Evolutionary conservation across 2,113 vertebrate species (phyloP).

Genomic region (Otus sunia): DNA sequence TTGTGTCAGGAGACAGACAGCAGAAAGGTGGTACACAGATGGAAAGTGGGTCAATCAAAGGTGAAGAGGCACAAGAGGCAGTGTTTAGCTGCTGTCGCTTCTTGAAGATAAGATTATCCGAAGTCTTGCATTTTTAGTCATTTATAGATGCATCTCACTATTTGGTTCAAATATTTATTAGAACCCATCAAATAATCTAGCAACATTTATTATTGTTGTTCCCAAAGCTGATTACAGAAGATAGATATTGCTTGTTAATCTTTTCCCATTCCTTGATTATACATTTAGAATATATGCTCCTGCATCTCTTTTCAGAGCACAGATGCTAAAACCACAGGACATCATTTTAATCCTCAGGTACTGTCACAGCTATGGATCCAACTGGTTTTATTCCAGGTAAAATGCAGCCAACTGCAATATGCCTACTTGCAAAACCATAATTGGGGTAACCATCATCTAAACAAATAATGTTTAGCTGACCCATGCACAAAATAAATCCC

Average conservation of each 20-base stretch:
- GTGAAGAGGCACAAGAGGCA: neutral
- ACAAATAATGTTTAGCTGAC: neutral
- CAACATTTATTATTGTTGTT: neutral
- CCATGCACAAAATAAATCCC: neutral
- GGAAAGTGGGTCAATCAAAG: neutral
- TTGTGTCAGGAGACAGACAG: neutral
- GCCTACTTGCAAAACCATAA: neutral
- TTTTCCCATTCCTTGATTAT: slow-evolving; percentile 51
- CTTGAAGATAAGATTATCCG: neutral
- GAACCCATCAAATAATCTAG: neutral
- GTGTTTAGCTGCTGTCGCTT: neutral
- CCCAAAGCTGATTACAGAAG: slow-evolving; percentile 42
- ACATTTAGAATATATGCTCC: neutral
- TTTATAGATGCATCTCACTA: neutral
- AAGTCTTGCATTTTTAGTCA: neutral
- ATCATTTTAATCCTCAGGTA: slow-evolving; percentile 60
- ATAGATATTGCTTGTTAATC: slow-evolving; percentile 47
- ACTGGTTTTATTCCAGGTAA: slow-evolving; percentile 41
- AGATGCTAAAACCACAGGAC: slow-evolving; percentile 66
- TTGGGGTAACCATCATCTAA: neutral
- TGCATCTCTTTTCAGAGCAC: slow-evolving; percentile 23
- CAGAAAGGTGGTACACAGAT: neutral
- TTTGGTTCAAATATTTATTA: neutral
- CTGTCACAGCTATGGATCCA: slow-evolving; percentile 48
- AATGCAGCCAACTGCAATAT: slow-evolving; percentile 19